phyloP scores from a whole-genome alignment of 2,797 vertebrate genomes.

The Gymnoscopelus braueri region DNA sequence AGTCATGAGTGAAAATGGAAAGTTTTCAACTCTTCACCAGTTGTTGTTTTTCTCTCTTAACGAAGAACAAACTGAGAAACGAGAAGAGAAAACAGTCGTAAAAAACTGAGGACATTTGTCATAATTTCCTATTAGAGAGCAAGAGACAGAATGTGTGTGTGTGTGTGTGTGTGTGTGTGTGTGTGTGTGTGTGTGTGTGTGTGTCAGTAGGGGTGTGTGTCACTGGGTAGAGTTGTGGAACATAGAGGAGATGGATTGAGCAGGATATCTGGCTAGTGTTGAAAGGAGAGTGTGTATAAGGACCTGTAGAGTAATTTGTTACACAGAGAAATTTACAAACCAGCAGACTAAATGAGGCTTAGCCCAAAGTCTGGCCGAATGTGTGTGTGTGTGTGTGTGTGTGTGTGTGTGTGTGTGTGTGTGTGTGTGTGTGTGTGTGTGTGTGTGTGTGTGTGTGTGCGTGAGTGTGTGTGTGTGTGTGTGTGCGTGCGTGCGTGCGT shows the following conservation, averaged over 20 bases:
- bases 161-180: too few relatives aligned
- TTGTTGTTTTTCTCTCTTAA: constrained; percentile 5
- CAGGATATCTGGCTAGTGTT: constrained; percentile 76
- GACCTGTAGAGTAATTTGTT: too few relatives aligned
- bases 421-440: too few relatives aligned
- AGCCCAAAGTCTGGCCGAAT: too few relatives aligned
- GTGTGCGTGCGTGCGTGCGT: background rate
- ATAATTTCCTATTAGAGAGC: constrained; percentile 74
- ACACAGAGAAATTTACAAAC: too few relatives aligned
- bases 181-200: too few relatives aligned
- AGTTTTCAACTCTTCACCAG: constrained; percentile 60
- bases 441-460: too few relatives aligned
- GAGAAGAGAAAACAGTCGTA: constrained; percentile 60
- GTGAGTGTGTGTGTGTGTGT: too few relatives aligned
- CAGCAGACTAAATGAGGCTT: too few relatives aligned
- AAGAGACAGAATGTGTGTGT: constrained; percentile 47
- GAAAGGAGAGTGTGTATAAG: background rate
- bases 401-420: too few relatives aligned
- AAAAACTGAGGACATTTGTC: constrained; percentile 68
- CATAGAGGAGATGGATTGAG: constrained; percentile 67
- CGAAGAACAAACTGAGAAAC: constrained; percentile 67
- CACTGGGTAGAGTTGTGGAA: constrained; percentile 4
- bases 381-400: too few relatives aligned
- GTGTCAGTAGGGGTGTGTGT: too few relatives aligned
- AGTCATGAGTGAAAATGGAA: constrained; percentile 75